These are phyloP conservation scores for Hemibagrus wyckioides DNA, from an alignment of 2,113 vertebrate species.

Conservation along the genomic window DNA sequence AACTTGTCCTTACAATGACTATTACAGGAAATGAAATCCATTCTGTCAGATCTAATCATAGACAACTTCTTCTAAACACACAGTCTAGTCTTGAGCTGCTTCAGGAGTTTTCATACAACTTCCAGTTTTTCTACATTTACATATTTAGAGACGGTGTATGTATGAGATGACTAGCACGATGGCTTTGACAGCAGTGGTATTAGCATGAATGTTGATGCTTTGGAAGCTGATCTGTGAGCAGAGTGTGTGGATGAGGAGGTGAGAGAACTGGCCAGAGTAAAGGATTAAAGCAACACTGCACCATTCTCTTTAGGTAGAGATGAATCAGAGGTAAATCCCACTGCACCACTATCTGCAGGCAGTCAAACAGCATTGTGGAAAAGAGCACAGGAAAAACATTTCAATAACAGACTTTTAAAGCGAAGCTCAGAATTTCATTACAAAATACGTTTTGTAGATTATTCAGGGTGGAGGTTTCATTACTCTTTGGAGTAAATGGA, in stretches of 20 bases:
- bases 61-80: neutral
- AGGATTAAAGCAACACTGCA: neutral
- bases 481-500: neutral
- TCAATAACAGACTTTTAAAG: neutral
- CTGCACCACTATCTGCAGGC: neutral
- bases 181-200: neutral
- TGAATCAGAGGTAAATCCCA: neutral
- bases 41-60: constrained; percentile 45
- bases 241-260: neutral
- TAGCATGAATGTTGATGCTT: neutral
- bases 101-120: neutral
- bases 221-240: neutral
- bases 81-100: constrained; percentile 23
- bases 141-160: neutral
- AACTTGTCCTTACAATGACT: constrained; percentile 47
- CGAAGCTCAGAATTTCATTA: neutral
- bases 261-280: neutral
- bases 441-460: neutral
- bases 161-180: neutral
- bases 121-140: neutral
- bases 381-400: neutral
- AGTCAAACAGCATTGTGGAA: neutral
- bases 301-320: neutral
- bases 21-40: constrained; percentile 43
- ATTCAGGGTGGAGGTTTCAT: neutral